Base-by-base conservation (phyloP, 2,797 vertebrate genomes). In the Notolepis coatsorum region DNA sequence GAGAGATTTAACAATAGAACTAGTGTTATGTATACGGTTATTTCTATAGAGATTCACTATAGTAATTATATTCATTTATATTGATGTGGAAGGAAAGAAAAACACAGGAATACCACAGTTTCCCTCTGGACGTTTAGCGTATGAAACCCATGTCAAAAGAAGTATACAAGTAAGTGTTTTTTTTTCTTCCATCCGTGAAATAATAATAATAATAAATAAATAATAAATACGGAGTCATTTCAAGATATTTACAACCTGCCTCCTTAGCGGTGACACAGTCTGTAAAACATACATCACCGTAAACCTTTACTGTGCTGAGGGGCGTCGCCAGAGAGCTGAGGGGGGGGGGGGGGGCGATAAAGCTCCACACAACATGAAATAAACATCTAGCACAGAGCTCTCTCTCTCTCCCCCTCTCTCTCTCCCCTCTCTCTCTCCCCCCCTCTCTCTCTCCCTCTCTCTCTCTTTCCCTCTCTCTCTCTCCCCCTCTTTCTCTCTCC, bases 231-330 rank as follows among this genome's bases (percentile, higher is more conserved):
- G n/a, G 79, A 78, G 68, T 73, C 59, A 74, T 71, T 65, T 68
- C 49, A 37, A 53, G 62, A 74, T 78, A 74, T 82, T 82, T 84
- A 82, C 75, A 73, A 60, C 71, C 47, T 0, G 5, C 50, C 38
- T 69, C 24, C 50, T 82, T 73, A 52, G 79, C 25, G 23, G 68
- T 75, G 81, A 84, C 72, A 83, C 77, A 78, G 73, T 47, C 46
- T 81, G 28, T 48, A 27, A 55, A 39, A 67, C 71, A 67, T 62
- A 65, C 82, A 82, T 82, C 77, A 86, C 65, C 15, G 71, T 84
- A 88, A 91, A 90, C 81, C 88, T 89, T 84, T 86, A 88, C 77
- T 71, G 67, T 65, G 73, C 69, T 74, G 68, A 28, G 69, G 60
- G 73, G 35, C 12, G 31, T 62, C 56, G 84, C 73, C 79, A 85